These are phyloP conservation scores for Protonemura montana DNA, from an alignment of 2,888 invertebrate species.

Conservation along the genomic window DNA sequence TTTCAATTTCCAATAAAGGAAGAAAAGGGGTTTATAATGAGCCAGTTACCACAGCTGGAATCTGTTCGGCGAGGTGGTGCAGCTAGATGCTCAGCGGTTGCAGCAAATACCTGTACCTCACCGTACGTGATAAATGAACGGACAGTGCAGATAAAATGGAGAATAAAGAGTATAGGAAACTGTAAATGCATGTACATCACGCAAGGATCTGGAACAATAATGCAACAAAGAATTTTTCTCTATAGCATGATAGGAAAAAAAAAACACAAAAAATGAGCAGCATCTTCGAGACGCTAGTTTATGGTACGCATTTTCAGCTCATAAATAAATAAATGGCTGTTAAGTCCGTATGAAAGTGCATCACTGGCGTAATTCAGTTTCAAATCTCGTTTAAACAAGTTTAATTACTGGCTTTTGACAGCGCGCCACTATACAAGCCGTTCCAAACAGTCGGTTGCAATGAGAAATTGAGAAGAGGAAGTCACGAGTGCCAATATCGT, in stretches of 20 bases:
- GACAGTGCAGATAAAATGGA: background rate
- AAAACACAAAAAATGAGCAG: background rate
- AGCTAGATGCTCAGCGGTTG: background rate
- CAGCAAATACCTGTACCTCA: background rate
- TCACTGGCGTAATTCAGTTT: no score
- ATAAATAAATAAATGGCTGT: no score
- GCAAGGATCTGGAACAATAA: background rate
- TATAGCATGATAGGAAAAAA: background rate
- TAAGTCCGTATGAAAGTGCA: no score
- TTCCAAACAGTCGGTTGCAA: background rate
- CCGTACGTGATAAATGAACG: background rate
- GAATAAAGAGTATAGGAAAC: background rate
- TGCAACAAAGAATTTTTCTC: background rate
- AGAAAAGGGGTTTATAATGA: conserved; percentile 30
- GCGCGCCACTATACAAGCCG: no score
- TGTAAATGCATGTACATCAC: background rate
- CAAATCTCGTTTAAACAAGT: no score
- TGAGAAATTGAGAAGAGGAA: background rate
- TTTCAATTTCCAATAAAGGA: conserved; percentile 34
- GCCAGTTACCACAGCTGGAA: conserved; percentile 15
- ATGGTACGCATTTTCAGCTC: no score
- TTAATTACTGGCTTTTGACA: no score
- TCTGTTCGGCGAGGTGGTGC: background rate
- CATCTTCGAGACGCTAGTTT: no score
- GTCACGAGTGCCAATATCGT: background rate